Conservation (phyloP, 2,888 invertebrate species). For the Pammene fasciana region DNA sequence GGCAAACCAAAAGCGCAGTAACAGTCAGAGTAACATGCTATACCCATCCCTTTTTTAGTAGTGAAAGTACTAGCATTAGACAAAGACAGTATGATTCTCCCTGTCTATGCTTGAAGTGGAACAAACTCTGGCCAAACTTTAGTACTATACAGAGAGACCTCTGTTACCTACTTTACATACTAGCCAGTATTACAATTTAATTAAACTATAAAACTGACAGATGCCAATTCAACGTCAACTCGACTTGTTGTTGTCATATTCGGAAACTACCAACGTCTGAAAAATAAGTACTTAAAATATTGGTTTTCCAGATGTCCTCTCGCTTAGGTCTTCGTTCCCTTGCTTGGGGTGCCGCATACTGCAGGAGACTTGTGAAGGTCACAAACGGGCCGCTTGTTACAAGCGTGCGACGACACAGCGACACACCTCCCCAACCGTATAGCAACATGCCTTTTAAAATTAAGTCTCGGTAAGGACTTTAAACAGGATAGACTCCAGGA, state of each 20-base stretch:
- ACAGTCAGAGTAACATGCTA: too few relatives aligned
- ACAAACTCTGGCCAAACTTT: too few relatives aligned
- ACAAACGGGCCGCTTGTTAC: constrained; percentile 45
- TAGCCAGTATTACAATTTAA: not conserved
- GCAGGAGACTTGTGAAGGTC: constrained; percentile 45
- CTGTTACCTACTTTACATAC: not conserved
- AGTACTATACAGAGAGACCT: too few relatives aligned
- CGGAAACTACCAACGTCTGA: not conserved
- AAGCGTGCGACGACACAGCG: constrained; percentile 50
- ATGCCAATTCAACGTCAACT: not conserved
- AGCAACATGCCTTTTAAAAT: constrained; percentile 69
- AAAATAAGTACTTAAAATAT: not conserved
- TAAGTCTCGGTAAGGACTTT: constrained; percentile 53
- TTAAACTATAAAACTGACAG: constrained; percentile 4
- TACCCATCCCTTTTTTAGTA: too few relatives aligned
- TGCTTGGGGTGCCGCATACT: constrained; percentile 46
- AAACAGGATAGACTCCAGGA: not conserved
- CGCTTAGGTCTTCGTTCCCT: constrained; percentile 48
- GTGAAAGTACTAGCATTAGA: too few relatives aligned
- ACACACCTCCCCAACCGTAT: constrained; percentile 64
- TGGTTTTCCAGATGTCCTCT: not conserved
- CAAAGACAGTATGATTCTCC: too few relatives aligned
- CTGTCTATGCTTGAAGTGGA: too few relatives aligned
- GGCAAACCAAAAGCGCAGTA: too few relatives aligned
- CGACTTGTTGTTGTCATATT: not conserved